Evolutionary conservation across 2,888 invertebrate species (phyloP).

Genomic region (Panorpa germanica): DNA sequence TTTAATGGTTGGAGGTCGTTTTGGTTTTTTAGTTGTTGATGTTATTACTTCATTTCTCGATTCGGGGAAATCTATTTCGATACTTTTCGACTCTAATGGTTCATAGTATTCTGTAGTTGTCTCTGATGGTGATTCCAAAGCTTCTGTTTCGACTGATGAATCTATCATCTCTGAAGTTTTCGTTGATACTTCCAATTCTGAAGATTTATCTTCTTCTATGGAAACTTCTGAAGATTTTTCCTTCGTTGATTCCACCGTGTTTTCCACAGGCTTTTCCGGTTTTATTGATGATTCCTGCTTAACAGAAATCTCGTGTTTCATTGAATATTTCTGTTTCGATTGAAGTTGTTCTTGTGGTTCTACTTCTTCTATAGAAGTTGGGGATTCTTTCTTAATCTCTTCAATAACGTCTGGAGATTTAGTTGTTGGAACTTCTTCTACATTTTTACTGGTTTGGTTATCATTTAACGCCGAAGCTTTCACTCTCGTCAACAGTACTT

Average conservation of each 20-base stretch:
- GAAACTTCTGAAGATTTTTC: constrained; percentile 15
- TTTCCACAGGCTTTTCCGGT: too few species aligned
- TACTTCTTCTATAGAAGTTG: constrained; percentile 12
- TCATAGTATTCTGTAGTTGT: constrained; percentile 15
- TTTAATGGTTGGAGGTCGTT: constrained; percentile 12
- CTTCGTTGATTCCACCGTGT: too few species aligned
- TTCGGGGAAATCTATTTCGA: not conserved
- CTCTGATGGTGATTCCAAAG: constrained; percentile 14
- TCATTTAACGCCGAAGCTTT: constrained; percentile 38
- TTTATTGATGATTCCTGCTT: too few species aligned
- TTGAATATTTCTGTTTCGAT: too few species aligned
- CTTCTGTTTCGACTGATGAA: constrained; percentile 14
- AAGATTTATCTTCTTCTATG: constrained; percentile 1
- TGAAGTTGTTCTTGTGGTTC: constrained; percentile 19
- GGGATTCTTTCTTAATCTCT: constrained; percentile 18
- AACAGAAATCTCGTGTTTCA: too few species aligned
- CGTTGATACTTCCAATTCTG: not conserved
- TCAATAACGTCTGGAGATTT: constrained; percentile 18
- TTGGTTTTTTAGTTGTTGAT: constrained; percentile 13
- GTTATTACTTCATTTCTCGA: constrained; percentile 1
- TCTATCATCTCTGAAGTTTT: not conserved
- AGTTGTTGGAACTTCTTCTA: constrained; percentile 18
- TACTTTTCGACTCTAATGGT: constrained; percentile 6
- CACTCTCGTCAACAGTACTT: constrained; percentile 39
- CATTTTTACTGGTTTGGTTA: constrained; percentile 29